Conservation (phyloP, 2,888 invertebrate genomes). For the Bruchidius siliquastri region DNA sequence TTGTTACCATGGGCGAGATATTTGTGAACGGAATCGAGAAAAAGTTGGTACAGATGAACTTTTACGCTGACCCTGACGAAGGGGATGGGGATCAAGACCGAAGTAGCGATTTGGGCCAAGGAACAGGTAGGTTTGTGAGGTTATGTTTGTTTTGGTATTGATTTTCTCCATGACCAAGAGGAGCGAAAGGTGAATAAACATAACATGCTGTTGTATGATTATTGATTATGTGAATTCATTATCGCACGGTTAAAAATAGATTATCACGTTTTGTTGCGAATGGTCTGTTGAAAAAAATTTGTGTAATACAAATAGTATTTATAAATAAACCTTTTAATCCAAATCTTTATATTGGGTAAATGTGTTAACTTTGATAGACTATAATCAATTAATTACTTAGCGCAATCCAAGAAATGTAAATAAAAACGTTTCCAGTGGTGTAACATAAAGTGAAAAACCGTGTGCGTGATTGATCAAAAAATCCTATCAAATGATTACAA, state of each 20-base stretch:
- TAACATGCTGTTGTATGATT: neutral
- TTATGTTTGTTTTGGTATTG: conserved; percentile 15
- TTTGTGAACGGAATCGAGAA: conserved; percentile 32
- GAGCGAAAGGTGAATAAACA: neutral
- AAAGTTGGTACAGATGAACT: conserved; percentile 28
- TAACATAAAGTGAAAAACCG: too few species aligned
- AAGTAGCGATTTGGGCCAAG: conserved; percentile 27
- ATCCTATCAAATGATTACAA: too few species aligned
- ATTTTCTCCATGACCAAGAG: conserved; percentile 10
- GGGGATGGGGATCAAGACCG: conserved; percentile 28
- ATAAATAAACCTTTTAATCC: too few species aligned
- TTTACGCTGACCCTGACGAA: conserved; percentile 34
- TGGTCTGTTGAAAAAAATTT: too few species aligned
- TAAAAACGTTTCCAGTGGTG: too few species aligned
- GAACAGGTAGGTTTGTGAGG: conserved; percentile 33
- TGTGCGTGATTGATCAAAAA: too few species aligned
- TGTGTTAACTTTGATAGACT: too few species aligned
- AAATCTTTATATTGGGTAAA: too few species aligned
- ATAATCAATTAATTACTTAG: too few species aligned
- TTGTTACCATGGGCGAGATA: conserved; percentile 8
- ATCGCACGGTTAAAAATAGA: neutral
- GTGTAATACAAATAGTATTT: too few species aligned
- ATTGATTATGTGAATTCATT: neutral
- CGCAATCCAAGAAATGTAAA: too few species aligned
- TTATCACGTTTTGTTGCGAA: neutral